These are phyloP conservation scores for Chalcosyrphus nemorum DNA, from an alignment of 2,888 invertebrate genomes.

Conservation along the genomic window DNA sequence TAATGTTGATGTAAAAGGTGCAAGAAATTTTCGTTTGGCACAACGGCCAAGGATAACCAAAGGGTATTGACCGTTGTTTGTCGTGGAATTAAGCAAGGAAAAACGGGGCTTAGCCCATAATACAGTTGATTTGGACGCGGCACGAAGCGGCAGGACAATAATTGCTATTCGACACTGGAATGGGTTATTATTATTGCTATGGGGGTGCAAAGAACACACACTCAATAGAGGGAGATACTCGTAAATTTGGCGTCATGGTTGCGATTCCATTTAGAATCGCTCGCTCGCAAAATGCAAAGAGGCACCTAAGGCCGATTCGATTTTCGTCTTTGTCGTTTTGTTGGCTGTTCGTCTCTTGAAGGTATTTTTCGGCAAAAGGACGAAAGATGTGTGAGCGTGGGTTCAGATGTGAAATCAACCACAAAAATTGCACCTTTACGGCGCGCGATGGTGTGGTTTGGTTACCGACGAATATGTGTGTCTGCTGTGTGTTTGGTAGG, in stretches of 20 bases:
- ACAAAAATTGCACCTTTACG: conserved; percentile 71
- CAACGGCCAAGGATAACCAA: conserved; percentile 61
- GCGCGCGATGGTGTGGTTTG: conserved; percentile 6
- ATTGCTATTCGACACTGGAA: conserved; percentile 52
- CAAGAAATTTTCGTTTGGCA: conserved; percentile 30
- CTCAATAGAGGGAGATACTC: too few species aligned
- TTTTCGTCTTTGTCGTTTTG: conserved; percentile 19
- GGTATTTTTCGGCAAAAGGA: conserved; percentile 13
- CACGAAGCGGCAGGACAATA: conserved; percentile 53
- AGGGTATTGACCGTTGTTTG: conserved; percentile 68
- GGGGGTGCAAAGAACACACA: conserved; percentile 60
- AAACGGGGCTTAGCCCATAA: conserved; percentile 45
- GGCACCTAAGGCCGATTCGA: conserved; percentile 34
- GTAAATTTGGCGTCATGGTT: conserved; percentile 68
- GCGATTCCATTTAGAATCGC: conserved; percentile 67
- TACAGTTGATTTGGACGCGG: conserved; percentile 30
- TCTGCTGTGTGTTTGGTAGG: conserved; percentile 27
- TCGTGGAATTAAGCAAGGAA: conserved; percentile 42
- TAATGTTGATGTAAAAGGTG: conserved; percentile 61
- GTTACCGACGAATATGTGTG: conserved; percentile 6
- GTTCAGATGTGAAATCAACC: conserved; percentile 64
- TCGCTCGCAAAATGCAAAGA: conserved; percentile 29
- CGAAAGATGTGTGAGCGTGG: conserved; percentile 38
- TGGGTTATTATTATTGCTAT: conserved; percentile 57
- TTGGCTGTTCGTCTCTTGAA: conserved; percentile 4